Percentiles rank a stretch among this genome's conserved stretches.
Evolutionary conservation across 2,113 vertebrate genomes (phyloP).

Genomic region (Sceloporus undulatus): DNA sequence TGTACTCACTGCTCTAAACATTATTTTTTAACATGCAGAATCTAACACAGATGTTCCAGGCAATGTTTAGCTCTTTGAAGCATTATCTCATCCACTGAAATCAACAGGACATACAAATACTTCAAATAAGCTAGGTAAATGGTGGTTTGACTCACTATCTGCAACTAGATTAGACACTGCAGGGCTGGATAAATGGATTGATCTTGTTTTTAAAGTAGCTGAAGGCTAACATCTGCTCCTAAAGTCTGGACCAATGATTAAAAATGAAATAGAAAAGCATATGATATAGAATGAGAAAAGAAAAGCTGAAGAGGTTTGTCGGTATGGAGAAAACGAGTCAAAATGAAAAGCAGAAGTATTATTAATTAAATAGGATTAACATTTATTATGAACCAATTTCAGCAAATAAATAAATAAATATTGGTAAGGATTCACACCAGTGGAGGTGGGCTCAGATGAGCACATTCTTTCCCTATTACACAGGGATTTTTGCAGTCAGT

Average conservation of each 20-base stretch:
- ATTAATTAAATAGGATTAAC: not conserved
- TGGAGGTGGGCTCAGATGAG: not conserved
- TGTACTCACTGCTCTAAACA: conserved; percentile 3
- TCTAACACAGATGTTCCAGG: not conserved
- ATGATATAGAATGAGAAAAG: not conserved
- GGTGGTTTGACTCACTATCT: not conserved
- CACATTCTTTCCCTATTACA: not conserved
- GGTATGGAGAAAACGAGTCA: not conserved
- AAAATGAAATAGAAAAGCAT: not conserved
- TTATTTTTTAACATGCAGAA: not conserved
- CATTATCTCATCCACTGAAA: not conserved
- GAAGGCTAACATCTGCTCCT: not conserved
- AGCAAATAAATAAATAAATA: not conserved
- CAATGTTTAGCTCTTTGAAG: not conserved
- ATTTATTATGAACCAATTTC: not conserved
- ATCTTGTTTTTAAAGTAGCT: conserved; percentile 2
- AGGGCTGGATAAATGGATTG: not conserved
- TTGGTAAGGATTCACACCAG: not conserved
- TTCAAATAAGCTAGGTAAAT: not conserved
- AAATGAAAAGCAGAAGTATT: not conserved
- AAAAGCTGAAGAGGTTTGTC: not conserved
- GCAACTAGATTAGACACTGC: conserved; percentile 23
- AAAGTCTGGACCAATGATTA: conserved; percentile 26
- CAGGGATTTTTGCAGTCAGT: not conserved
- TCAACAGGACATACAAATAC: not conserved